Evolutionary conservation across 2,888 invertebrate genomes (phyloP).

Genomic region (Noctua janthe): DNA sequence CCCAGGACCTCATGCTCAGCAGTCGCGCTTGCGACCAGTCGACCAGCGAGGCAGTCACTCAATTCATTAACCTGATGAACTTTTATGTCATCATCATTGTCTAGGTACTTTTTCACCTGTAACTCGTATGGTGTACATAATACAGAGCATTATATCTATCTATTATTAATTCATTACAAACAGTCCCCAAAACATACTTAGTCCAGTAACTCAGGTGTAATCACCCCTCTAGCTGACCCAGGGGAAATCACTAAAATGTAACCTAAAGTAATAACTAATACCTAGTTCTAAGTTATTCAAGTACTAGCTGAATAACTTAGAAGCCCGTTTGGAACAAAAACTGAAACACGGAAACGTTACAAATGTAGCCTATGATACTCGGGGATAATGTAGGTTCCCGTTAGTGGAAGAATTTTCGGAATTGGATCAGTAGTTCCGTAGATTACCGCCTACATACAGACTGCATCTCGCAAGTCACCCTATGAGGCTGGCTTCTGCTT

Average conservation of each 20-base stretch:
- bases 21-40: no score
- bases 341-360: no score
- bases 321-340: no score
- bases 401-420: no score
- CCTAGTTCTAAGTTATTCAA: constrained; percentile 4
- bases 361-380: no score
- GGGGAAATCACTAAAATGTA: constrained; percentile 17
- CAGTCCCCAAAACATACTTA: not conserved
- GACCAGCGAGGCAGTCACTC: no score
- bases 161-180: not conserved
- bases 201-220: not conserved
- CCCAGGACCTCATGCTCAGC: no score
- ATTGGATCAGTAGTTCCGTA: no score
- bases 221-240: not conserved
- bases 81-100: not conserved
- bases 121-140: not conserved
- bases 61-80: not conserved
- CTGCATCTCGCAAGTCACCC: no score
- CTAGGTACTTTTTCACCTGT: not conserved
- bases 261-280: not conserved
- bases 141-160: not conserved
- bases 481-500: no score
- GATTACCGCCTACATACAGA: no score
- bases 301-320: not conserved
- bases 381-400: no score